phyloP scores from a whole-genome alignment of 2,797 vertebrate genomes.

The Fistularia tabacaria region DNA sequence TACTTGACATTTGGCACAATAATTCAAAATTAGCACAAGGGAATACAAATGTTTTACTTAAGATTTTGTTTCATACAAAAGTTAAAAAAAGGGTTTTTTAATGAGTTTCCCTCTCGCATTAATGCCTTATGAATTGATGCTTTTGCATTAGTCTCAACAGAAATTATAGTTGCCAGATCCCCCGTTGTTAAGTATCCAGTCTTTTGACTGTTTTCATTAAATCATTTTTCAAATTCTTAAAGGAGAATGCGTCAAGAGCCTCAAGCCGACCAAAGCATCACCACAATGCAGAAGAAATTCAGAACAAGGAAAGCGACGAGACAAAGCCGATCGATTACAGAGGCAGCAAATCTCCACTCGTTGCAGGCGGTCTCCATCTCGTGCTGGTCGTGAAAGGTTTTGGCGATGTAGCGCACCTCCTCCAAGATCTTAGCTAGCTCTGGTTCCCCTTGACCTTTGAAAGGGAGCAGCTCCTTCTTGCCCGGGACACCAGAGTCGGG shows the following conservation, averaged over 20 bases:
- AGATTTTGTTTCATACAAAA: no score
- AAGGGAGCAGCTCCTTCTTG: conserved; percentile 67
- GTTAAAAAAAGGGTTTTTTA: no score
- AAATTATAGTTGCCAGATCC: no score
- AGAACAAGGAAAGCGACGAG: conserved; percentile 92
- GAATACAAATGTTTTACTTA: neutral
- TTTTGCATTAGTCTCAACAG: no score
- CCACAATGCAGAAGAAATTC: conserved; percentile 91
- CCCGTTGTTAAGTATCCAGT: no score
- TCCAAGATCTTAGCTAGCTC: conserved; percentile 80
- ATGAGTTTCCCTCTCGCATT: no score
- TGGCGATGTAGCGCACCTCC: conserved; percentile 84
- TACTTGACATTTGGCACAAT: neutral
- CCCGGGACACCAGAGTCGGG: conserved; percentile 57
- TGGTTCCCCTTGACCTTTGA: conserved; percentile 51
- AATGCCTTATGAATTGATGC: no score
- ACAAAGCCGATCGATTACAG: conserved; percentile 93
- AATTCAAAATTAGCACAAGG: conserved; percentile 3
- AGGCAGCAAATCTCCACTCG: conserved; percentile 95
- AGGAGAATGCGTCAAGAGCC: conserved; percentile 74
- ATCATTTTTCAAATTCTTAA: neutral
- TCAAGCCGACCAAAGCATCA: conserved; percentile 93
- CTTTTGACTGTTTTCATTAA: neutral
- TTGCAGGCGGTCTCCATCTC: conserved; percentile 80
- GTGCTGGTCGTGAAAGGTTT: conserved; percentile 85